Conservation (phyloP, 2,888 invertebrate genomes). For the Odontocerum albicorne region DNA sequence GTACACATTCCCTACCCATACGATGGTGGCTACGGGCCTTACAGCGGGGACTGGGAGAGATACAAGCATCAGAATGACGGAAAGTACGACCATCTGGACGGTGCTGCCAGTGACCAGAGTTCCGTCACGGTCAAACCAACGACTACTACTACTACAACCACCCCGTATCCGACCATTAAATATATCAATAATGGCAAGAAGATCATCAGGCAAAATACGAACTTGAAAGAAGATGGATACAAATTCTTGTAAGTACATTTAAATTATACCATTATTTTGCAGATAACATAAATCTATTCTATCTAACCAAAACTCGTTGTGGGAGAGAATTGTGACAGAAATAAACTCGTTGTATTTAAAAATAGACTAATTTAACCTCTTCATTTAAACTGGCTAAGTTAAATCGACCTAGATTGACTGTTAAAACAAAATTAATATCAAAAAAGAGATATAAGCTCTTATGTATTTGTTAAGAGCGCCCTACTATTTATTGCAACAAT, state of each 20-base stretch:
- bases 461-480: too few species aligned
- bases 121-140: slow-evolving; percentile 37
- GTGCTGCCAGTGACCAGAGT: slow-evolving; percentile 49
- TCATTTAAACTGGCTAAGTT: too few species aligned
- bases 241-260: slow-evolving; percentile 57
- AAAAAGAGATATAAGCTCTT: too few species aligned
- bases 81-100: slow-evolving; percentile 35
- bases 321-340: too few species aligned
- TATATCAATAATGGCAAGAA: slow-evolving; percentile 58
- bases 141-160: slow-evolving; percentile 47
- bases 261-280: too few species aligned
- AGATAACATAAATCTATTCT: too few species aligned
- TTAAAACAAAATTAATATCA: too few species aligned
- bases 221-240: slow-evolving; percentile 56
- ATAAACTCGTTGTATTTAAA: too few species aligned
- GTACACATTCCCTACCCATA: slow-evolving; percentile 56
- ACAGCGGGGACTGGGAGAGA: slow-evolving; percentile 52
- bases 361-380: too few species aligned
- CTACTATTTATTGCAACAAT: too few species aligned
- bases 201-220: slow-evolving; percentile 54
- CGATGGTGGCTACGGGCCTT: slow-evolving; percentile 50
- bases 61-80: slow-evolving; percentile 43
- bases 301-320: too few species aligned
- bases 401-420: too few species aligned
- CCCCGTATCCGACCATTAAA: slow-evolving; percentile 54